Evolutionary conservation across 2,888 invertebrate genomes (phyloP).

Genomic region (Scelioninae gen. 2): DNA sequence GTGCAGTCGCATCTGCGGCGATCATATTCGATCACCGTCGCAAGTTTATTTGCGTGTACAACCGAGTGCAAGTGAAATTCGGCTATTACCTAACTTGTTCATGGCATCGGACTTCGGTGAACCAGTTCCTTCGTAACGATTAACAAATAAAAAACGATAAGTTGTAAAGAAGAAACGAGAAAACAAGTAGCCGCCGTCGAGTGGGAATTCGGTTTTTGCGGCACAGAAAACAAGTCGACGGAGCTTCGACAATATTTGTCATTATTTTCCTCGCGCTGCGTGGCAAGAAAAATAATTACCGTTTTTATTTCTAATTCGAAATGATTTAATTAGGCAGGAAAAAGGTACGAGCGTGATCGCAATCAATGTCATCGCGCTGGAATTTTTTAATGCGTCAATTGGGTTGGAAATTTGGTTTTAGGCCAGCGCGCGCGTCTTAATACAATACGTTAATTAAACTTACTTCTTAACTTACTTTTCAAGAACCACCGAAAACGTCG

Average conservation of each 20-base stretch:
- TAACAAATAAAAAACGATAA: constrained; percentile 46
- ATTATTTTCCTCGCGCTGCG: no score
- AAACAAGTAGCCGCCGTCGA: constrained; percentile 43
- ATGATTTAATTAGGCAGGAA: no score
- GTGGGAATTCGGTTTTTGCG: constrained; percentile 32
- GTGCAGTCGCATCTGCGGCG: constrained; percentile 53
- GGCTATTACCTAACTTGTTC: constrained; percentile 59
- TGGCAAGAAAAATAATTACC: no score
- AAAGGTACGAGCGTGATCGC: no score
- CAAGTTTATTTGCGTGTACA: constrained; percentile 58
- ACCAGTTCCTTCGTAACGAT: constrained; percentile 60
- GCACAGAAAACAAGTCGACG: constrained; percentile 7
- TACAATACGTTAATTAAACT: no score
- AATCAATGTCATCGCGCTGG: no score
- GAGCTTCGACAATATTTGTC: neutral
- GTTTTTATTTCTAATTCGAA: no score
- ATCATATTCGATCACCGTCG: constrained; percentile 57
- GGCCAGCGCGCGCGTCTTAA: no score
- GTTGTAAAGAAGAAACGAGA: constrained; percentile 48
- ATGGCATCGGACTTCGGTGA: constrained; percentile 48
- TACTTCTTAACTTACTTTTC: no score
- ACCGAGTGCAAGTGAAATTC: constrained; percentile 60
- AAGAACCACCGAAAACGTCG: no score
- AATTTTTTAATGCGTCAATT: no score
- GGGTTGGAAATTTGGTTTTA: no score